Evolutionary conservation across 2,113 vertebrate genomes (phyloP).

Genomic region (Thunnus maccoyii): DNA sequence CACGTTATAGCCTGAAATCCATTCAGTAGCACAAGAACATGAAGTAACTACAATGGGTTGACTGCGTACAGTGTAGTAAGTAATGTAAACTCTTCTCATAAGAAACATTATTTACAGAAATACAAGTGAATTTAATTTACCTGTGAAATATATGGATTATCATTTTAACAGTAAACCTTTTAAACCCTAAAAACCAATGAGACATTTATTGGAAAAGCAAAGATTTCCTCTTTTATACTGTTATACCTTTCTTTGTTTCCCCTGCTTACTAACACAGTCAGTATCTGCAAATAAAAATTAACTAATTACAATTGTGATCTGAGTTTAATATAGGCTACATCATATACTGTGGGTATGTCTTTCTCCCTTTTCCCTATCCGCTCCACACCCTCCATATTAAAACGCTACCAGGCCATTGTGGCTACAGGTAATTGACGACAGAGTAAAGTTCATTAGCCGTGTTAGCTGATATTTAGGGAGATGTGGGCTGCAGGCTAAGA

Average conservation of each 20-base stretch:
- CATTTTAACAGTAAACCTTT: not conserved
- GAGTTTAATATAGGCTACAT: not conserved
- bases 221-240: too few relatives aligned
- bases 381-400: slow-evolving; percentile 29
- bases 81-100: too few relatives aligned
- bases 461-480: slow-evolving; percentile 76
- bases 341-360: not conserved
- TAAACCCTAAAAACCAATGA: not conserved
- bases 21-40: too few relatives aligned
- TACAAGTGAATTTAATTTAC: not conserved
- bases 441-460: slow-evolving; percentile 75
- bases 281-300: not conserved
- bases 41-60: too few relatives aligned
- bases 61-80: too few relatives aligned
- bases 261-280: not conserved
- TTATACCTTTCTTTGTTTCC: too few relatives aligned
- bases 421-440: slow-evolving; percentile 70
- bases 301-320: not conserved
- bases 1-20: not conserved
- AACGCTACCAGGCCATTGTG: slow-evolving; percentile 15
- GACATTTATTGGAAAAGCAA: not conserved
- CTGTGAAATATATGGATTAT: not conserved
- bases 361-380: not conserved
- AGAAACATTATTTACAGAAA: not conserved
- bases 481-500: slow-evolving; percentile 65